Conservation (phyloP, 1,140 invertebrate species). For the Trichoplusia ni region DNA sequence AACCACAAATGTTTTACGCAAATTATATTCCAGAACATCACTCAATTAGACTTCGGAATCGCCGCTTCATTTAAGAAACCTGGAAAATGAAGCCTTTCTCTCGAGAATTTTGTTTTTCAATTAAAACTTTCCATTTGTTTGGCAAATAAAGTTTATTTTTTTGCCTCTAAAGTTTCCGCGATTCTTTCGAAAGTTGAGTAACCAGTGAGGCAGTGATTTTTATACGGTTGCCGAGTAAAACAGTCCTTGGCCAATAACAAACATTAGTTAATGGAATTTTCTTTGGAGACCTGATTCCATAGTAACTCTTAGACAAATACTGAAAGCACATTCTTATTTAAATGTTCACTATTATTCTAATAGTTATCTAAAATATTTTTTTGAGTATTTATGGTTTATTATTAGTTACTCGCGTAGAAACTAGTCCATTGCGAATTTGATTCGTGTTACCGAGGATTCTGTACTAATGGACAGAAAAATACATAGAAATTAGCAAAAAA, state of each 20-base stretch:
- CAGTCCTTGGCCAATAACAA: neutral
- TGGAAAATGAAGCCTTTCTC: conserved; percentile 38
- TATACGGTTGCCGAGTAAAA: neutral
- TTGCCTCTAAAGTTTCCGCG: conserved; percentile 11
- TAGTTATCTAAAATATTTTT: too few relatives aligned
- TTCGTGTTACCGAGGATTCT: too few relatives aligned
- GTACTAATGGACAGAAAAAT: too few relatives aligned
- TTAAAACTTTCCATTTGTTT: conserved; percentile 46
- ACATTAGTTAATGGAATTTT: neutral
- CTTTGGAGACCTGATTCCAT: neutral
- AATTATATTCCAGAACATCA: conserved; percentile 12
- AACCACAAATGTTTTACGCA: neutral
- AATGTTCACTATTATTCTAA: too few relatives aligned
- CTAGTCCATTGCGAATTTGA: too few relatives aligned
- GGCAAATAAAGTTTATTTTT: conserved; percentile 38
- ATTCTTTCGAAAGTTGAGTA: conserved; percentile 26
- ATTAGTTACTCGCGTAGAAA: too few relatives aligned
- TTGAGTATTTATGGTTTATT: too few relatives aligned
- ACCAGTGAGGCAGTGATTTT: neutral
- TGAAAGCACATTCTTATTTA: too few relatives aligned
- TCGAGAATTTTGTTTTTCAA: conserved; percentile 44
- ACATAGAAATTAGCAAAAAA: too few relatives aligned
- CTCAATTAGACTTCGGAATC: conserved; percentile 4
- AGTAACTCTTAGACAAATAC: too few relatives aligned
- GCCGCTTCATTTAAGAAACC: conserved; percentile 23